Evolutionary conservation across 2,113 vertebrate species (phyloP).

Genomic region (Prinia subflava): DNA sequence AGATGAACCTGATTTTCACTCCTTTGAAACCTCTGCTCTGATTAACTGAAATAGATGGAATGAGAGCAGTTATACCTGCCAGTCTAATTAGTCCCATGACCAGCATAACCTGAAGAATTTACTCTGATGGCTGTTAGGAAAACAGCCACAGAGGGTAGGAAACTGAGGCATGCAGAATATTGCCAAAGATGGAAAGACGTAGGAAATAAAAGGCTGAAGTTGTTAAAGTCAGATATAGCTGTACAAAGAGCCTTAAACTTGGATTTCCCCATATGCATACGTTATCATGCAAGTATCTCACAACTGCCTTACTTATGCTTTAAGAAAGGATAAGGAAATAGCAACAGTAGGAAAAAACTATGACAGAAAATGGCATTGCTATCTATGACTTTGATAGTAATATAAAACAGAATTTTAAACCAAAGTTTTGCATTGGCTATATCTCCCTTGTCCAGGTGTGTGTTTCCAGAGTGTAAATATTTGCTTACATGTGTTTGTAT

Average conservation of each 20-base stretch:
- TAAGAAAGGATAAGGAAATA: neutral
- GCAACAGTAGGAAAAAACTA: neutral
- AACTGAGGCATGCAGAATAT: neutral
- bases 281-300: neutral
- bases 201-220: neutral
- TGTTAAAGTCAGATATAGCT: neutral
- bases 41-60: neutral
- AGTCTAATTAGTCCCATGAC: neutral
- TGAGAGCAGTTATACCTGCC: neutral
- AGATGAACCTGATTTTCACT: neutral
- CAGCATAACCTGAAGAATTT: neutral
- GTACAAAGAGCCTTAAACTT: neutral
- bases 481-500: neutral
- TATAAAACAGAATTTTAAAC: neutral
- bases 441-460: neutral
- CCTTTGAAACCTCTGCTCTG: neutral
- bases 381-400: neutral
- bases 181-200: neutral
- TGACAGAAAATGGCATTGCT: neutral
- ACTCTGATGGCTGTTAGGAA: neutral
- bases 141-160: neutral
- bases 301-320: neutral
- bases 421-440: neutral
- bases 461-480: neutral
- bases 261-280: neutral